A percentile compares a stretch with the other conserved stretches of the same genome.
phyloP scores from a whole-genome alignment of 2,797 vertebrate genomes.

The Pipistrellus nathusii region DNA sequence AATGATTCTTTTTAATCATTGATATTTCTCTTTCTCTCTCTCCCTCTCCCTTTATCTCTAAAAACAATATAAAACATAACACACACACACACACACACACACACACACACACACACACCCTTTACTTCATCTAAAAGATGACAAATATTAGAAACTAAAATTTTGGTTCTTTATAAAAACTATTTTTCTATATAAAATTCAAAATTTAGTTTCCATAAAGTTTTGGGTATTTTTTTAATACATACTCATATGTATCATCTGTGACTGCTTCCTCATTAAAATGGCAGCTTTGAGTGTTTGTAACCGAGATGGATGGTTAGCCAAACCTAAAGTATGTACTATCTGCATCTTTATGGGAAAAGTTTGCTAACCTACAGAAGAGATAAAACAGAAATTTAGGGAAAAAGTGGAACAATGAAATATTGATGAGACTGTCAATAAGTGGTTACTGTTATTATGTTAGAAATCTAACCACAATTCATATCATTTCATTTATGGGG shows the following conservation, averaged over 20 bases:
- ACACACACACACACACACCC: too few species aligned
- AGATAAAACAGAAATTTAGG: neutral
- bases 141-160: neutral
- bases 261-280: fast-evolving
- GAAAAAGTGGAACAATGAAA: neutral
- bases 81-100: too few species aligned
- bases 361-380: neutral
- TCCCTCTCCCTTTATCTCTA: too few species aligned
- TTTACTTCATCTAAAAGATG: neutral
- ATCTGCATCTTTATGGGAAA: neutral
- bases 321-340: neutral
- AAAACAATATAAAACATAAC: too few species aligned
- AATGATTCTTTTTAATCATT: too few species aligned
- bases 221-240: neutral
- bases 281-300: too few species aligned
- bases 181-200: neutral
- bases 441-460: neutral
- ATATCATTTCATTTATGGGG: neutral
- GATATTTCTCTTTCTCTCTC: too few species aligned
- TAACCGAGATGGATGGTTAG: fast-evolving
- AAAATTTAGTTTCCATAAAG: neutral
- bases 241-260: too few species aligned
- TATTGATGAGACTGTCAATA: neutral
- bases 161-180: neutral
- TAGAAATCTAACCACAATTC: neutral